Conservation (phyloP, 64 coral and sea anemone species). For the Catalaphyllia jardinei region DNA sequence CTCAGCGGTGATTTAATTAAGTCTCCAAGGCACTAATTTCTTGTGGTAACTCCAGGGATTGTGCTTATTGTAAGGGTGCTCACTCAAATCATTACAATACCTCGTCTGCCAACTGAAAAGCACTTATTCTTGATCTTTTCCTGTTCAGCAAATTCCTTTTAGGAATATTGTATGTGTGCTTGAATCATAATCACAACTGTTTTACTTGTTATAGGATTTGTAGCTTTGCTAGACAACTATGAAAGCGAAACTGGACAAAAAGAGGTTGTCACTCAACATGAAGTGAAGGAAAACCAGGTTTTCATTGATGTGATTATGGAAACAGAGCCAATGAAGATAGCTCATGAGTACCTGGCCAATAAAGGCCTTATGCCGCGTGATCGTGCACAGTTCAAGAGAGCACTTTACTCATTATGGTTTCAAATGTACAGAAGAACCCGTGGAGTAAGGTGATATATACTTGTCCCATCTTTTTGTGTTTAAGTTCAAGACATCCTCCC, state of each 20-base stretch:
- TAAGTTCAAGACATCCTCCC: no score
- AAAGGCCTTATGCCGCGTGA: conserved; percentile 61
- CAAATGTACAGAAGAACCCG: conserved; percentile 82
- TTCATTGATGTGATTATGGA: conserved; percentile 94
- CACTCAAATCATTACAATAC: no score
- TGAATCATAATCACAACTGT: no score
- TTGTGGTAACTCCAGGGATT: no score
- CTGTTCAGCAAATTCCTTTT: no score
- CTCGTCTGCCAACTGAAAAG: no score
- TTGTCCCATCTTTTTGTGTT: no score
- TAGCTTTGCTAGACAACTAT: conserved; percentile 96
- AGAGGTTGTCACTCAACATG: conserved; percentile 90
- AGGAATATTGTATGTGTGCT: no score
- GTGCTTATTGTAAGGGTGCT: no score
- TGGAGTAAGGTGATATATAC: conserved; percentile 60
- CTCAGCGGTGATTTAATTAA: no score
- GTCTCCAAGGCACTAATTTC: no score
- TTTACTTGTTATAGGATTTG: conserved; percentile 59
- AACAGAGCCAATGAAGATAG: conserved; percentile 94
- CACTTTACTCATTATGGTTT: conserved; percentile 89
- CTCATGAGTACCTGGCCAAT: conserved; percentile 72
- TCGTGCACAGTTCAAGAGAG: conserved; percentile 64
- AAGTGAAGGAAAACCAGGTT: conserved; percentile 80
- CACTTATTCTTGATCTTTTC: no score
- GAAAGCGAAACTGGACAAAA: conserved; percentile 72